phyloP scores from a whole-genome alignment of 2,113 vertebrate genomes.

The Rhineura floridana region DNA sequence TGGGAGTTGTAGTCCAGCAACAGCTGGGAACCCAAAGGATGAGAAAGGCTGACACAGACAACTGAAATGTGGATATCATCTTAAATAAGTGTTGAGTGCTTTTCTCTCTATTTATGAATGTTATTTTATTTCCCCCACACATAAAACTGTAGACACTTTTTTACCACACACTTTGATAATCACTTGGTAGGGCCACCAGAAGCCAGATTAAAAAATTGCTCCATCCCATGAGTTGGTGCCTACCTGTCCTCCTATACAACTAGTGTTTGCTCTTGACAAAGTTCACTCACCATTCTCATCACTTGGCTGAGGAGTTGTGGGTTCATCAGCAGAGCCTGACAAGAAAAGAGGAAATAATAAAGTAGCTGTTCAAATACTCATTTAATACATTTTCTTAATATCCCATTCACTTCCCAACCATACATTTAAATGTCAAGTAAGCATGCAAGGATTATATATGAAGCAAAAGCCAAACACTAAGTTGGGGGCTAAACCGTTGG shows the following conservation, averaged over 20 bases:
- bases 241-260: too few species aligned
- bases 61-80: background rate
- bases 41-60: too few species aligned
- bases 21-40: too few species aligned
- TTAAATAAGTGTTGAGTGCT: background rate
- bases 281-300: too few species aligned
- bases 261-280: too few species aligned
- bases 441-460: background rate
- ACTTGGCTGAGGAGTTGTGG: constrained; percentile 51
- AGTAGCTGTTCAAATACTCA: background rate
- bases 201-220: too few species aligned
- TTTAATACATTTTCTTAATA: background rate
- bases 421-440: background rate
- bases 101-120: background rate
- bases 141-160: background rate
- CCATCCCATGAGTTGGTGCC: constrained; percentile 69
- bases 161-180: background rate
- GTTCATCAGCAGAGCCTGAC: constrained; percentile 59
- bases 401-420: background rate
- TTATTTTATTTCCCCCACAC: too few species aligned
- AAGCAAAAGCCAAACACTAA: background rate
- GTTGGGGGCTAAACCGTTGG: background rate
- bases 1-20: too few species aligned
- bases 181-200: too few species aligned
- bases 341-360: background rate